phyloP scores from a whole-genome alignment of 2,797 vertebrate species.

The Carcharodon carcharias region DNA sequence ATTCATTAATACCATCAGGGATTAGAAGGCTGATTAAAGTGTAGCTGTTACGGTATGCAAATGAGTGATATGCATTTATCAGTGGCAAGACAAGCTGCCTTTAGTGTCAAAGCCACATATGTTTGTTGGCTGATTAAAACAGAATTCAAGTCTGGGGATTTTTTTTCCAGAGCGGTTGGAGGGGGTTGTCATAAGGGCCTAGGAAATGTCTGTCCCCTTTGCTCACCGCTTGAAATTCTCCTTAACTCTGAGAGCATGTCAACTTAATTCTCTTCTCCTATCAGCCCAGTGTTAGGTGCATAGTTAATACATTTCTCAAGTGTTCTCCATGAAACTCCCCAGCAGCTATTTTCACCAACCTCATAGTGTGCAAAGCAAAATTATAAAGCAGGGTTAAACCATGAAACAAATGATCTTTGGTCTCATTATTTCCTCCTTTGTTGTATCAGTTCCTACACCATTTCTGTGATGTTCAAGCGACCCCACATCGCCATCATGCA shows the following conservation, averaged over 20 bases:
- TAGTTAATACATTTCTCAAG: slow-evolving; percentile 38
- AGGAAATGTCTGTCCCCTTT: slow-evolving; percentile 69
- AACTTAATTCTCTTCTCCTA: slow-evolving; percentile 69
- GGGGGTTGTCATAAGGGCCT: slow-evolving; percentile 58
- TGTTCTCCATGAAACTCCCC: slow-evolving; percentile 26
- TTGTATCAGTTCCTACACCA: slow-evolving; percentile 10
- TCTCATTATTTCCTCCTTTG: slow-evolving; percentile 24
- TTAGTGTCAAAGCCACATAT: slow-evolving; percentile 98
- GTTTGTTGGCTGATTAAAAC: slow-evolving; percentile 99
- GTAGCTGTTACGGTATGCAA: slow-evolving; percentile 99
- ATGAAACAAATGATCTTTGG: slow-evolving; percentile 23
- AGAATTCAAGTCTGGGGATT: slow-evolving; percentile 94
- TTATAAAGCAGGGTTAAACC: slow-evolving; percentile 35
- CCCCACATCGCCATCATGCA: neutral
- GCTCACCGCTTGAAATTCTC: slow-evolving; percentile 85
- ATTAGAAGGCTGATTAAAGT: slow-evolving; percentile 99
- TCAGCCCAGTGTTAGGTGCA: slow-evolving; percentile 30
- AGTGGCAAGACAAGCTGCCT: slow-evolving; percentile 92
- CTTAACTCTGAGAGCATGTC: slow-evolving; percentile 76
- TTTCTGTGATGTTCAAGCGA: slow-evolving; percentile 17
- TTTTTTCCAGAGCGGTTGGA: slow-evolving; percentile 59
- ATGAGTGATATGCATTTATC: slow-evolving; percentile 99
- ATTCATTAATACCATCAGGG: slow-evolving; percentile 99
- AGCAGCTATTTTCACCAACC: slow-evolving; percentile 20
- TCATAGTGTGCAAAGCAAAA: slow-evolving; percentile 22